phyloP scores from a whole-genome alignment of 2,797 vertebrate genomes.

The Eulemur albifrons region DNA sequence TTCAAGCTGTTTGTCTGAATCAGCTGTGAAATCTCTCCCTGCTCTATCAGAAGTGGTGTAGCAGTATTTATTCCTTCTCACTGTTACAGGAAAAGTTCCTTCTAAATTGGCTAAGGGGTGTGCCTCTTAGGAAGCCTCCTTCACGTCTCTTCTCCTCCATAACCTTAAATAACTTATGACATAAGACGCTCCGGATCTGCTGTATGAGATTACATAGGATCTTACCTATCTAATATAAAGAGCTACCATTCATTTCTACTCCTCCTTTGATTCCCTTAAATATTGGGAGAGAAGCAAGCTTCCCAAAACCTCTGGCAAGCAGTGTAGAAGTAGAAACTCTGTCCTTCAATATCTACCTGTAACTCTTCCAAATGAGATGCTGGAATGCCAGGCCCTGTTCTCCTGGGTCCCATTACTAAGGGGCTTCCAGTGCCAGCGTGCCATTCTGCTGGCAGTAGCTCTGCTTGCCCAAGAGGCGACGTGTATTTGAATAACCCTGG shows the following conservation, averaged over 20 bases:
- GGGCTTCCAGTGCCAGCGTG: neutral
- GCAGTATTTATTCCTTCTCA: conserved; percentile 54
- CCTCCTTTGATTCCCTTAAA: neutral
- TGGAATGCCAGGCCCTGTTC: neutral
- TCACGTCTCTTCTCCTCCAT: conserved; percentile 53
- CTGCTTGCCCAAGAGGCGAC: neutral
- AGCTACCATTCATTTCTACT: neutral
- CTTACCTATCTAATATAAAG: conserved; percentile 61
- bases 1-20: conserved; percentile 61
- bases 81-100: conserved; percentile 51
- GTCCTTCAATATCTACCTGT: neutral
- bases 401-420: neutral
- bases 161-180: conserved; percentile 68
- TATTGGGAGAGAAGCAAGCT: neutral
- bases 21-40: conserved; percentile 60
- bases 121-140: conserved; percentile 69
- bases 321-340: conserved; percentile 22
- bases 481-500: conserved; percentile 21
- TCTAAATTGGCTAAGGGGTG: conserved; percentile 46
- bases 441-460: neutral
- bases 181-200: conserved; percentile 24
- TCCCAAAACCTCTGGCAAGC: neutral
- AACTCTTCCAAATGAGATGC: conserved; percentile 4
- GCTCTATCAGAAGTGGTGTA: neutral
- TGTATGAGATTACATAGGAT: conserved; percentile 58